These are phyloP conservation scores for Drosophila pallidifrons DNA, from an alignment of 1,140 invertebrate genomes.

Conservation along the genomic window DNA sequence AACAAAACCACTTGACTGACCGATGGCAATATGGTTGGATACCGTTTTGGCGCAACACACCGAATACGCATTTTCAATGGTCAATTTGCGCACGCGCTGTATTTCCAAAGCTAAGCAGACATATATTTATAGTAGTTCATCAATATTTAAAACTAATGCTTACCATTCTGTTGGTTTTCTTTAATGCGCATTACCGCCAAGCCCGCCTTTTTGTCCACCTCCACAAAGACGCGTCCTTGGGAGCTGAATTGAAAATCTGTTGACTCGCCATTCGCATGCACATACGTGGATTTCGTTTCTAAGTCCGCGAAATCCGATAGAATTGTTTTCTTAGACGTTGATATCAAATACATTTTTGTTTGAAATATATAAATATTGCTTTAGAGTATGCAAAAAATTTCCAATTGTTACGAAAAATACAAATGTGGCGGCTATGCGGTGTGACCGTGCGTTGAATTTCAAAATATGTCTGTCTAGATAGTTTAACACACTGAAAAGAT, in stretches of 20 bases:
- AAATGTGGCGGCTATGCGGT: slow-evolving; percentile 25
- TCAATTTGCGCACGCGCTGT: slow-evolving; percentile 77
- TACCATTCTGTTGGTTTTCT: slow-evolving; percentile 64
- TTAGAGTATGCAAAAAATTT: neutral
- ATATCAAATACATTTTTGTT: slow-evolving; percentile 72
- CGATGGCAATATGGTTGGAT: slow-evolving; percentile 73
- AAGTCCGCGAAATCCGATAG: slow-evolving; percentile 77
- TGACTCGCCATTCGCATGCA: slow-evolving; percentile 64
- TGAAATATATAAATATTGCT: neutral
- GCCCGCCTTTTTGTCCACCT: slow-evolving; percentile 78
- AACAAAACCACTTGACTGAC: slow-evolving; percentile 70
- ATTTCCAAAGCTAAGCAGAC: slow-evolving; percentile 59
- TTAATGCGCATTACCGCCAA: slow-evolving; percentile 77
- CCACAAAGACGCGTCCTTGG: slow-evolving; percentile 68
- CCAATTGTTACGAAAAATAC: neutral
- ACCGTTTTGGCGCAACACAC: slow-evolving; percentile 71
- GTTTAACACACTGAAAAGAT: neutral
- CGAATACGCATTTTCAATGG: slow-evolving; percentile 77
- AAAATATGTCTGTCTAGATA: neutral
- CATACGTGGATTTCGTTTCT: slow-evolving; percentile 73
- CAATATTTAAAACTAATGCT: neutral
- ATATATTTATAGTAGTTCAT: neutral
- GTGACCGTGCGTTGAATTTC: neutral
- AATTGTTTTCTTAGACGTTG: slow-evolving; percentile 73
- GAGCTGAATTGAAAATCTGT: slow-evolving; percentile 80